Evolutionary conservation across 1,140 invertebrate genomes (phyloP).

Genomic region (Musca domestica): DNA sequence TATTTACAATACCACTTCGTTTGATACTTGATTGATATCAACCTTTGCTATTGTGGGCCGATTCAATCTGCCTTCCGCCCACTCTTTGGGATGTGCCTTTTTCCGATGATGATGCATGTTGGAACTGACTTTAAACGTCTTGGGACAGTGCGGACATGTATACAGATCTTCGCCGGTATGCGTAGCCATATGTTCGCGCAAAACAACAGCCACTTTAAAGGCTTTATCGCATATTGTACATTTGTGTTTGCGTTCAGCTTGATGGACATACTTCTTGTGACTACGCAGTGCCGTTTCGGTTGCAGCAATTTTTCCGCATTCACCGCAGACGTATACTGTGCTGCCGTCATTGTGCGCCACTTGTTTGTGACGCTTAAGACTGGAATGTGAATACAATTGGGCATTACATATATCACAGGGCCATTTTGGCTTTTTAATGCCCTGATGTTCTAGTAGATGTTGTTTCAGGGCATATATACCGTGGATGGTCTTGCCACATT

Average conservation of each 20-base stretch:
- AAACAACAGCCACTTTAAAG: slow-evolving; percentile 31
- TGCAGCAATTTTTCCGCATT: slow-evolving; percentile 33
- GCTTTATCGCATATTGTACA: slow-evolving; percentile 38
- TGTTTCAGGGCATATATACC: slow-evolving; percentile 14
- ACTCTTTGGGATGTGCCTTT: slow-evolving; percentile 36
- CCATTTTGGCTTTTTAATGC: slow-evolving; percentile 11
- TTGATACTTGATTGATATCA: slow-evolving; percentile 2
- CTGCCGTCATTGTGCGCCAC: slow-evolving; percentile 34
- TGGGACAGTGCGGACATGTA: slow-evolving; percentile 39
- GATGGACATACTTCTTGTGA: slow-evolving; percentile 35
- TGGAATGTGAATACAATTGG: slow-evolving; percentile 31
- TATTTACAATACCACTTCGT: slow-evolving; percentile 3
- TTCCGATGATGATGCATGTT: slow-evolving; percentile 44
- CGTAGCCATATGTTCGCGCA: slow-evolving; percentile 41
- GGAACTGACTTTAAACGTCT: slow-evolving; percentile 38
- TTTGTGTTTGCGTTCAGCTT: slow-evolving; percentile 34
- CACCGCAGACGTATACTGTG: slow-evolving; percentile 33
- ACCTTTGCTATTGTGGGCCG: slow-evolving; percentile 1
- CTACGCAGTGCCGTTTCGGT: slow-evolving; percentile 32
- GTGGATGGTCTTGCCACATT: slow-evolving; percentile 37
- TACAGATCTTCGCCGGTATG: slow-evolving; percentile 42
- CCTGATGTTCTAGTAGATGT: slow-evolving; percentile 28
- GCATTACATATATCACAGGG: slow-evolving; percentile 23
- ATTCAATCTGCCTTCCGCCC: slow-evolving; percentile 24
- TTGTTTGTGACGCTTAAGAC: slow-evolving; percentile 35